phyloP scores from a whole-genome alignment of 2,797 vertebrate genomes.

The Leptodactylus fallax region DNA sequence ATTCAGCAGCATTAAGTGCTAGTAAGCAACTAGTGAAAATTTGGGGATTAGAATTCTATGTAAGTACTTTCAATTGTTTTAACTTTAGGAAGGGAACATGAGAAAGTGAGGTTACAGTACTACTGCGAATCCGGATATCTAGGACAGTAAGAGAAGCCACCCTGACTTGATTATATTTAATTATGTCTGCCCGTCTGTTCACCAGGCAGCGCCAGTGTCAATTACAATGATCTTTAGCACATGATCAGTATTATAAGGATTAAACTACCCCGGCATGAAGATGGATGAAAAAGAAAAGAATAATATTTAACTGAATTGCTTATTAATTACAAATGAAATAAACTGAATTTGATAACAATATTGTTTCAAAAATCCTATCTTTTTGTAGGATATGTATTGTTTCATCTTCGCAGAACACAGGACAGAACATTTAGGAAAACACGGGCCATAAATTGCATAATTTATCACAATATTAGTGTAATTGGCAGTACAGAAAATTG shows the following conservation, averaged over 20 bases:
- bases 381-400: not conserved
- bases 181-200: constrained; percentile 44
- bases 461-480: constrained; percentile 28
- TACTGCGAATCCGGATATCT: not conserved
- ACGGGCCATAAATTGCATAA: constrained; percentile 24
- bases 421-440: constrained; percentile 7
- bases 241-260: constrained; percentile 45
- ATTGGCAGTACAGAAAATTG: constrained; percentile 34
- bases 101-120: constrained; percentile 10
- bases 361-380: not conserved
- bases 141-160: constrained; percentile 13
- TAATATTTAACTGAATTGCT: not conserved
- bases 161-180: constrained; percentile 34
- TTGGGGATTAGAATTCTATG: not conserved
- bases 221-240: constrained; percentile 46
- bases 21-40: not conserved
- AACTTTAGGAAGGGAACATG: not conserved
- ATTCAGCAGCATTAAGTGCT: not conserved
- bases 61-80: not conserved
- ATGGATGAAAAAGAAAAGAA: not conserved
- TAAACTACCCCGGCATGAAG: not conserved
- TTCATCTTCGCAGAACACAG: not conserved
- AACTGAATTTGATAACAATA: not conserved
- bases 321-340: not conserved
- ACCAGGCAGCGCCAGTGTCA: constrained; percentile 29